phyloP scores from a whole-genome alignment of 2,888 invertebrate genomes.

The Tachina fera region DNA sequence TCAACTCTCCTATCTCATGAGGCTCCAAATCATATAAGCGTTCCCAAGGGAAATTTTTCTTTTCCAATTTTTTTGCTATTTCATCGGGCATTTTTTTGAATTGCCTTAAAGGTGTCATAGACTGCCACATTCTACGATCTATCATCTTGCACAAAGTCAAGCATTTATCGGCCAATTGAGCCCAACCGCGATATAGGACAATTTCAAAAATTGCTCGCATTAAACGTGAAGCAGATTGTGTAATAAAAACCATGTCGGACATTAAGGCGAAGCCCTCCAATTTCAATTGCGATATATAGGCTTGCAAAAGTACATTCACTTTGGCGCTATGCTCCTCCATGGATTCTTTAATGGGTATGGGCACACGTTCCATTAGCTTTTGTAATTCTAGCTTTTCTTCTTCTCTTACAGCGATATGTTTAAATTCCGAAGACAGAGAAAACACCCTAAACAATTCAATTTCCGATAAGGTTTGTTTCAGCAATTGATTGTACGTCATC shows the following conservation, averaged over 20 bases:
- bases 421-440: slow-evolving; percentile 98
- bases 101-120: slow-evolving; percentile 98
- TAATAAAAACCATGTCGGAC: slow-evolving; percentile 99
- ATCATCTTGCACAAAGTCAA: slow-evolving; percentile 99
- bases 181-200: slow-evolving; percentile 96
- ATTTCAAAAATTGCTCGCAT: slow-evolving; percentile 99
- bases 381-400: slow-evolving; percentile 98
- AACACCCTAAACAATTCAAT: slow-evolving; percentile 99
- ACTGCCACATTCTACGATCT: slow-evolving; percentile 99
- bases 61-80: slow-evolving; percentile 98
- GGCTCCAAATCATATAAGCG: slow-evolving; percentile 97
- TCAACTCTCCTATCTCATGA: slow-evolving; percentile 96
- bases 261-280: slow-evolving; percentile 99
- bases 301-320: slow-evolving; percentile 96
- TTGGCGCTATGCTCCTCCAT: slow-evolving; percentile 98
- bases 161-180: slow-evolving; percentile 97
- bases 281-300: slow-evolving; percentile 99
- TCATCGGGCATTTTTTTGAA: slow-evolving; percentile 99
- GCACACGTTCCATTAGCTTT: slow-evolving; percentile 95
- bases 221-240: slow-evolving; percentile 97
- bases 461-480: slow-evolving; percentile 98
- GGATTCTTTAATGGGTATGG: slow-evolving; percentile 99
- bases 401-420: slow-evolving; percentile 94
- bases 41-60: slow-evolving; percentile 98
- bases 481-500: slow-evolving; percentile 96